Evolutionary conservation across 2,797 vertebrate species (phyloP).

Genomic region (Natrix natrix): DNA sequence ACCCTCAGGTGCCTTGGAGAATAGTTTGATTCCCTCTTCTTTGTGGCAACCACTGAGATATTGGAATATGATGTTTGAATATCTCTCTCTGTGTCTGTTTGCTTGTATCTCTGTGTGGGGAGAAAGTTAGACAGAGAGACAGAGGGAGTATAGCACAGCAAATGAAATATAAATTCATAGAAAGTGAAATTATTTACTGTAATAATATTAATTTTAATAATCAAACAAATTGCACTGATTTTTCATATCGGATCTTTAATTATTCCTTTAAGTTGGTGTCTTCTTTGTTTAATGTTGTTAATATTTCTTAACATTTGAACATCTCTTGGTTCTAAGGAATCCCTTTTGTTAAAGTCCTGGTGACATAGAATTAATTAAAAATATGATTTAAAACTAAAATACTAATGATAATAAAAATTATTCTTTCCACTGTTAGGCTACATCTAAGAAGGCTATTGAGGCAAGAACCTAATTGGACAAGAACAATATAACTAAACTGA

Average conservation of each 20-base stretch:
- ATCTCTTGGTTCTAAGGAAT: not conserved
- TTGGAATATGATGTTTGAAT: not conserved
- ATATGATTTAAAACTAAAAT: conserved; percentile 5
- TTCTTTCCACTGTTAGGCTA: not conserved
- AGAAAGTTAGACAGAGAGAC: not conserved
- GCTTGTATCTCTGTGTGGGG: not conserved
- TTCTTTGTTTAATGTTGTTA: conserved; percentile 21
- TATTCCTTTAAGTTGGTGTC: conserved; percentile 2
- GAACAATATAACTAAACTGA: not conserved
- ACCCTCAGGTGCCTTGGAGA: too few species aligned
- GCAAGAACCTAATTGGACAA: not conserved
- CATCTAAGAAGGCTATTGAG: not conserved
- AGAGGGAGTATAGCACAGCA: not conserved
- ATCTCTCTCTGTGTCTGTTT: not conserved
- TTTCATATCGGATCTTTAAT: conserved; percentile 21
- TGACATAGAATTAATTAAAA: conserved; percentile 26
- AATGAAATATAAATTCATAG: conserved; percentile 5
- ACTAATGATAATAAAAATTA: not conserved
- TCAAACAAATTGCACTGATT: conserved; percentile 9
- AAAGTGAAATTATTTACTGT: not conserved
- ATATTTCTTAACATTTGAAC: conserved; percentile 24
- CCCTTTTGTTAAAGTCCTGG: not conserved
- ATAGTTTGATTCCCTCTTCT: too few species aligned
- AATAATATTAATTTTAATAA: conserved; percentile 24
- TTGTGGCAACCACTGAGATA: not conserved